Percentiles rank a stretch among this genome's conserved stretches.
Evolutionary conservation across 2,888 invertebrate genomes (phyloP).

Genomic region (Incurvaria masculella): DNA sequence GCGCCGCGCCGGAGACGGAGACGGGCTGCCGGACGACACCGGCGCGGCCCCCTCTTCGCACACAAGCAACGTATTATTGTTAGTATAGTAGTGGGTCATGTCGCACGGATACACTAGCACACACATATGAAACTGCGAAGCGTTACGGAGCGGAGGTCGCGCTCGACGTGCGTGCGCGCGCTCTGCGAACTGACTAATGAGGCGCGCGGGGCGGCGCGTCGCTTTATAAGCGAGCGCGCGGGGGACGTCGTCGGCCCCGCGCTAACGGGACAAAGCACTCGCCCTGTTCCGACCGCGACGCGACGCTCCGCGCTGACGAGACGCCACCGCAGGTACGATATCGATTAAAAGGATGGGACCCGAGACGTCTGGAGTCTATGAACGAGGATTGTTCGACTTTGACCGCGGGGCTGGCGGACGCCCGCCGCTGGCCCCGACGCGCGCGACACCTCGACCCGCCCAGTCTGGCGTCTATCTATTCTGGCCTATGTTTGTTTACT

Average conservation of each 20-base stretch:
- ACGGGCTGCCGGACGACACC: conserved; percentile 24
- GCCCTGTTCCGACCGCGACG: background rate
- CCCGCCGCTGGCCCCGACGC: background rate
- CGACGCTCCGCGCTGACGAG: background rate
- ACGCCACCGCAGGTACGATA: background rate
- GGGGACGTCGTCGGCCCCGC: background rate
- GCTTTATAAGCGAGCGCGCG: conserved; percentile 48
- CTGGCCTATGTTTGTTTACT: background rate
- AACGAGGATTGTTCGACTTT: background rate
- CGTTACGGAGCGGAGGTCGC: conserved; percentile 38
- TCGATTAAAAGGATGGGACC: background rate
- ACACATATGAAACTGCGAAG: conserved; percentile 35
- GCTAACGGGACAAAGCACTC: background rate
- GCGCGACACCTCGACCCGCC: background rate
- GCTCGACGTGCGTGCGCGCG: conserved; percentile 49
- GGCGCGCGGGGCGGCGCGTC: conserved; percentile 44
- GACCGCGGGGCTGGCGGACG: background rate
- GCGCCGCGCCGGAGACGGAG: conserved; percentile 25
- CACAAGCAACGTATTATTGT: conserved; percentile 28
- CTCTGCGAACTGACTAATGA: conserved; percentile 51
- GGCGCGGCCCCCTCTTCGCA: conserved; percentile 47
- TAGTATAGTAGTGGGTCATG: conserved; percentile 26
- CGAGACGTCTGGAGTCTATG: background rate
- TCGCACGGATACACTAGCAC: conserved; percentile 35
- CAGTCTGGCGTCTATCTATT: background rate